Evolutionary conservation across 2,797 vertebrate species (phyloP), one percentile per base, ranked within the genome.

Genomic region (Enteromius anoplus): DNA sequence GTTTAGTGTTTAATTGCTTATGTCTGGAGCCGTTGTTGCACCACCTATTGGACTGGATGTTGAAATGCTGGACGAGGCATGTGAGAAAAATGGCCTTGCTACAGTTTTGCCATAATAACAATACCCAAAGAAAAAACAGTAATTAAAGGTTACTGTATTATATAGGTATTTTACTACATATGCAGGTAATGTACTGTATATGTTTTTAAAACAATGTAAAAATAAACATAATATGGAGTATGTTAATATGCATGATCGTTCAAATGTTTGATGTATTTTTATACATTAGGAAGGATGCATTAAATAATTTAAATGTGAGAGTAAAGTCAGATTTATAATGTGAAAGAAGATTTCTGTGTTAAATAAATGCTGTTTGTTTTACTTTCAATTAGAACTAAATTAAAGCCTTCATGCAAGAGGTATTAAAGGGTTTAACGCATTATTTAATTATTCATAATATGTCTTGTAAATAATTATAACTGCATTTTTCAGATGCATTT

Each of bases 21-120:
- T 47, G 75, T 47, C 55, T 60, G 37, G 14, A 62, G 23, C 45
- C 21, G 5, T 14, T 47, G 21, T 29, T 47, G 58, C 58, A 14
- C 75, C 58, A 64, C 55, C 55, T 62, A 45, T 21, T 34, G 47
- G 70, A 73, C 47, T 73, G 29, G 70, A 53, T 73, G 47, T 19
- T 53, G 47, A 73, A 53, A 29, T 72, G 26, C 26, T 72, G 15
- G 69, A 72, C 5, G 23, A 8, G 42, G n/a, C 68, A 70, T 8
- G 29, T 47, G 15, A 32, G 23, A 51, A 29, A 19, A 72, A 32
- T 6, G 17, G 26, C 0, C 1, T 32, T 51, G 8, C 4, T 12
- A 21, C 9, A 32, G 49, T 17, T 51, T 72, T 72, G 12, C 23
- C 9, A 58, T 58, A 58, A 23, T 23, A 4, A 58, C 3, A 58